Percentiles rank a stretch among this genome's conserved stretches.
Conservation (phyloP, 2,888 invertebrate genomes). For the Lapara coniferarum region DNA sequence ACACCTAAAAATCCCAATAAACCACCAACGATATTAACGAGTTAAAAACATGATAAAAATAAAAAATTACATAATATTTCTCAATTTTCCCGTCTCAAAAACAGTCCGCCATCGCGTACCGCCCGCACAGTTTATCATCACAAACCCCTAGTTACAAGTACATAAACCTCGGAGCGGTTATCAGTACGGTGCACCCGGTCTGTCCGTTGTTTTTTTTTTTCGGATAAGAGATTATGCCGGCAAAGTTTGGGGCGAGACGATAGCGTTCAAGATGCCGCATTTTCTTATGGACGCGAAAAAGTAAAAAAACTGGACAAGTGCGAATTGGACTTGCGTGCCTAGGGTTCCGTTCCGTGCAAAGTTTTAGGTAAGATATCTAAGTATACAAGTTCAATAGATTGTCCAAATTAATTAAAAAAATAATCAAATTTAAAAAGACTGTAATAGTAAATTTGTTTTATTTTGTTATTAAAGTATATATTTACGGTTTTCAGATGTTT, state of each 20-base stretch:
- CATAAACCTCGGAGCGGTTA: constrained; percentile 16
- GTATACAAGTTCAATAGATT: too few species aligned
- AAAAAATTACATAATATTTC: background rate
- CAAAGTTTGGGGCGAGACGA: constrained; percentile 7
- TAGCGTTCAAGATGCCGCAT: constrained; percentile 14
- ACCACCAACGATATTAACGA: background rate
- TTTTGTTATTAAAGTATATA: too few species aligned
- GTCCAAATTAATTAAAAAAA: too few species aligned
- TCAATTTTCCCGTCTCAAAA: background rate
- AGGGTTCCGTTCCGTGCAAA: too few species aligned
- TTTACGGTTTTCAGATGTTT: too few species aligned
- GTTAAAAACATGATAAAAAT: background rate
- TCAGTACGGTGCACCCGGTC: constrained; percentile 5
- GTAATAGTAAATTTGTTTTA: too few species aligned
- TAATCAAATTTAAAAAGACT: too few species aligned
- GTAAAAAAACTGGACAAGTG: background rate
- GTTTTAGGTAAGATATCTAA: too few species aligned
- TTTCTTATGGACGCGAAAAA: background rate
- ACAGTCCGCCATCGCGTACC: background rate
- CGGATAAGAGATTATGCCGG: constrained; percentile 10
- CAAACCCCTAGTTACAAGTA: constrained; percentile 20
- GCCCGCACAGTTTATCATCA: constrained; percentile 18
- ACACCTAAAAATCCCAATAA: background rate
- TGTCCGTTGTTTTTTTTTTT: background rate
- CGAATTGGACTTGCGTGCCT: too few species aligned